Base-by-base conservation (phyloP, 2,888 invertebrate species). In the Ophion costatus region DNA sequence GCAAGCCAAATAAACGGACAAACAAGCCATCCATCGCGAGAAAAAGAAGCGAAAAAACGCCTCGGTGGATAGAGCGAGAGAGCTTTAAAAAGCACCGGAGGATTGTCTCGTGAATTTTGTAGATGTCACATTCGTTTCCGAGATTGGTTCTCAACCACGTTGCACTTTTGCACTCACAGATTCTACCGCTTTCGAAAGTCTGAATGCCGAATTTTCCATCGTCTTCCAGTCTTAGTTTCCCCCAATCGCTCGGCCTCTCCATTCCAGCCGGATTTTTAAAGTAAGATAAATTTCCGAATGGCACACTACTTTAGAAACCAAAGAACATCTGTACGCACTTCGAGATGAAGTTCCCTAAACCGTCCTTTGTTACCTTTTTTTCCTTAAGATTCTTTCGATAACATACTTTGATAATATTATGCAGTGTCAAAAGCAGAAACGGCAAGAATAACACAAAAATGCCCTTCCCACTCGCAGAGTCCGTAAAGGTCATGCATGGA, bases 1-100 rank as follows among this genome's bases (percentile, higher is more conserved):
- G 89, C 90, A 89, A 87, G 89, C 77, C 91, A 92, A 92, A 92
- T 91, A 92, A 91, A 92, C 92, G 90, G 89, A 91, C 91, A 91
- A 90, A 88, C 88, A 89, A 87, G 87, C 84, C 86, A 80, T 42
- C 63, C 74, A 64, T 24, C 78, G 82, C 80, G 75, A 83, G 76
- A 73, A 77, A 64, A 77, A 24, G 17, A 64, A 70, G 64, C 56
- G 79, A 80, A 76, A 83, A 87, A 80, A 84, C 80, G 75, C 78
- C 75, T 75, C 74, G 66, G 80, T 82, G 78, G 70, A 67, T 57
- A 51, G 59, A 67, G 29, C 57, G 61, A 73, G 79, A 67, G 80
- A 71, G 75, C 70, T 83, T 77, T 77, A 84, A 86, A 84, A 85
- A 82, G 74, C 76, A 63, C 74, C 75, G 80, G 80, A 67, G 86